These are phyloP conservation scores for Drosophila parabipectinata DNA, from an alignment of 1,140 invertebrate genomes.

Conservation along the genomic window DNA sequence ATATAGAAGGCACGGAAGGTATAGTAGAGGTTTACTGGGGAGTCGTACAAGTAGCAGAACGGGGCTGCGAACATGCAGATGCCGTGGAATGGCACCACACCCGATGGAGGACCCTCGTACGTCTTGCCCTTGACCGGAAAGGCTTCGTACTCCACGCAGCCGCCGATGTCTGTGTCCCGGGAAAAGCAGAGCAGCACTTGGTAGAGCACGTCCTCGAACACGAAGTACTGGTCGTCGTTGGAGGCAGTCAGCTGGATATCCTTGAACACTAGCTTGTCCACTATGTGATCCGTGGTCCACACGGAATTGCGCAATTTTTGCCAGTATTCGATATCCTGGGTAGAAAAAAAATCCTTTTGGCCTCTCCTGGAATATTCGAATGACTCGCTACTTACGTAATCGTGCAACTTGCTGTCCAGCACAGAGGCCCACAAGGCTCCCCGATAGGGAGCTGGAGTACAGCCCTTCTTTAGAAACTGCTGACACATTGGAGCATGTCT, in stretches of 20 bases:
- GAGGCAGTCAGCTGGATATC: conserved; percentile 97
- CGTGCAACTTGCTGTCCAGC: conserved; percentile 74
- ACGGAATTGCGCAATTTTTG: conserved; percentile 92
- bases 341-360: neutral
- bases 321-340: conserved; percentile 92
- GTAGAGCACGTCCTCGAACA: conserved; percentile 98
- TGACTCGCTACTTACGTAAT: conserved; percentile 53
- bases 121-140: conserved; percentile 90
- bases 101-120: conserved; percentile 92
- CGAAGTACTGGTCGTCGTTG: conserved; percentile 99
- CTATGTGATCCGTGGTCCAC: conserved; percentile 94
- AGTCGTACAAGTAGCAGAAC: conserved; percentile 96
- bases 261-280: conserved; percentile 97
- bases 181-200: conserved; percentile 98
- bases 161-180: conserved; percentile 92
- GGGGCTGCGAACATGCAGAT: conserved; percentile 99
- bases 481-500: conserved; percentile 79
- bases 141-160: conserved; percentile 86
- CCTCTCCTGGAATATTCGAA: no score
- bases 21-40: conserved; percentile 94
- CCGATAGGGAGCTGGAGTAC: conserved; percentile 75
- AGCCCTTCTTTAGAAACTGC: conserved; percentile 79
- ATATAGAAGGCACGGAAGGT: conserved; percentile 96
- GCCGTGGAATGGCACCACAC: conserved; percentile 97
- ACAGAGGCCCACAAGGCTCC: conserved; percentile 81